Base-by-base conservation (phyloP, 2,113 vertebrate species). In the Phyllostomus hastatus region DNA sequence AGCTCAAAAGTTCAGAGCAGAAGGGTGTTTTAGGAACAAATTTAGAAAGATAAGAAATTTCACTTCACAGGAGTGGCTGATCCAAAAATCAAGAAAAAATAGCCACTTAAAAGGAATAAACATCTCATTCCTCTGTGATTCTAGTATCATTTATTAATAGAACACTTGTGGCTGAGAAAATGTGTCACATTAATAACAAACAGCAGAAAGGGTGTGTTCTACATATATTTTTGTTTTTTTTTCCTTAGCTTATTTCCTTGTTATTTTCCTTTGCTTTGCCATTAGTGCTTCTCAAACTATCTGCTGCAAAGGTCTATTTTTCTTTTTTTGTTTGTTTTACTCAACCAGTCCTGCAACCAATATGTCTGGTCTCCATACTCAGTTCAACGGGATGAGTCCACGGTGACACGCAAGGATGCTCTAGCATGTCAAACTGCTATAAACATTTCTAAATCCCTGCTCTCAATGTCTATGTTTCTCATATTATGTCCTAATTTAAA, bases 31-130 rank as follows among this genome's bases (percentile, higher is more conserved):
- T 54, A 64, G 61, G 12, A 73, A 88, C 24, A 80, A 94, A 33
- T 70, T 94, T 31, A 85, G 54, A 95, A 93, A 90, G 43, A 59
- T 35, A 64, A 0, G n/a, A 83, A 9, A 70, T 72, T 96, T 96
- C 48, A 92, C 52, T 88, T 91, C 38, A 73, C 4, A 35, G 15
- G 22, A 95, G n/a, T 59, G 70, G 66, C 3, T 54, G 15, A 61
- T 91, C 9, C 22, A 54, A 85, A 94, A 84, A 70, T 64, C 64
- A 41, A 91, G 43, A 48, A 92, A 86, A 91, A 70, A 67, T 1
- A 67, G 64, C 24, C 66, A 91, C 72, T 33, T 70, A 33, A 88
- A 64, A 10, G 35, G 33, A 80, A 88, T 76, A 81, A 84, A 67
- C 17, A 80, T 11, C 38, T 79, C 5, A 1, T 73, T 54, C 52